These are phyloP conservation scores for Condylura cristata DNA, from an alignment of 2,113 vertebrate genomes.

Conservation along the genomic window DNA sequence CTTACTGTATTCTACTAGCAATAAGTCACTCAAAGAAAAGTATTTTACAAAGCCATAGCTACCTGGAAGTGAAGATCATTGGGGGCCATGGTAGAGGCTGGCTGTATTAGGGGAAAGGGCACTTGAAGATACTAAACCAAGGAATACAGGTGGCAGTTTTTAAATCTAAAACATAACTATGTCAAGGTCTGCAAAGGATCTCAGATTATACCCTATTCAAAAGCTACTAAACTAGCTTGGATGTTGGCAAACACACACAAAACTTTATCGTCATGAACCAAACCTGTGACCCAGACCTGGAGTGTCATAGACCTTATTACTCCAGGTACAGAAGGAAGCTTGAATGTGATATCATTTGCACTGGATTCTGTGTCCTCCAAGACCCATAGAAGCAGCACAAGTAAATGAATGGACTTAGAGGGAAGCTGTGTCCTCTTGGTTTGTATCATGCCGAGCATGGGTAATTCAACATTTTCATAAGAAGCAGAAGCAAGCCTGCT, in stretches of 20 bases:
- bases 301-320: not conserved
- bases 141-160: not conserved
- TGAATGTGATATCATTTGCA: not conserved
- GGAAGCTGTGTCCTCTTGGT: not conserved
- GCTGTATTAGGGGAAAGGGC: not conserved
- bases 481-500: not conserved
- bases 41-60: not conserved
- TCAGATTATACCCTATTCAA: not conserved
- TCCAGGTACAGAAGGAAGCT: not conserved
- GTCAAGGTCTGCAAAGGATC: not conserved
- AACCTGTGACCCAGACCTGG: no score
- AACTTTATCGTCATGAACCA: not conserved
- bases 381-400: not conserved
- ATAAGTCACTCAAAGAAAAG: not conserved
- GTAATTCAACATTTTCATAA: not conserved
- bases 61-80: not conserved
- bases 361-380: not conserved
- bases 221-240: not conserved
- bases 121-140: not conserved
- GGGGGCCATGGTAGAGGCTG: not conserved
- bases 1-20: not conserved
- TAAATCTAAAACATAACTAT: constrained; percentile 6
- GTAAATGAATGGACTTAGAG: not conserved
- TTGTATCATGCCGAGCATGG: not conserved
- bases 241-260: not conserved